A percentile compares a stretch with the other conserved stretches of the same genome.
These are phyloP conservation scores for Therioaphis trifolii DNA, from an alignment of 2,888 invertebrate species.

Conservation along the genomic window DNA sequence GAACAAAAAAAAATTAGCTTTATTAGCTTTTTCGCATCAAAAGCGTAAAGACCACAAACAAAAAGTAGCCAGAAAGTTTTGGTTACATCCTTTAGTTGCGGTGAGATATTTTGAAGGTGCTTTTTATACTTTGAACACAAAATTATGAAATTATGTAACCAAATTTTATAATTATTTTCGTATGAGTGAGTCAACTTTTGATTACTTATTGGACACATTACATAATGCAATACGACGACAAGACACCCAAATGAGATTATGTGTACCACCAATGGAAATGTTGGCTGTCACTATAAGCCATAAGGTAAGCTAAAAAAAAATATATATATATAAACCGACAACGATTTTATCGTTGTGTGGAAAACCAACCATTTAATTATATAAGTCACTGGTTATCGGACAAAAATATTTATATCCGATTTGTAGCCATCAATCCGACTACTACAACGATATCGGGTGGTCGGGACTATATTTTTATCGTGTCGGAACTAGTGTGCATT, in stretches of 20 bases:
- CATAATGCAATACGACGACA: not conserved
- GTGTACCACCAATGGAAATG: not conserved
- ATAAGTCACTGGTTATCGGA: too few relatives aligned
- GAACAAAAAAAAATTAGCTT: not conserved
- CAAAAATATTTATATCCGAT: too few relatives aligned
- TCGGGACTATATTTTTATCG: too few relatives aligned
- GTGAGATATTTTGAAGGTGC: not conserved
- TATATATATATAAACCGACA: too few relatives aligned
- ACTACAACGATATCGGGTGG: too few relatives aligned
- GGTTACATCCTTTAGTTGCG: not conserved
- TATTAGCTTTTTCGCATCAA: not conserved
- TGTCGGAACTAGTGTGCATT: too few relatives aligned
- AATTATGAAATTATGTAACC: not conserved
- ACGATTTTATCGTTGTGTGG: too few relatives aligned
- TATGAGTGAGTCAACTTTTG: not conserved
- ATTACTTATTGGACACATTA: not conserved
- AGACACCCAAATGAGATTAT: not conserved
- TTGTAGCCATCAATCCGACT: too few relatives aligned
- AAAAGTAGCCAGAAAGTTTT: not conserved
- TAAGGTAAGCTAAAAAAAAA: too few relatives aligned
- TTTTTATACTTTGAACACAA: not conserved
- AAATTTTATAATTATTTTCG: constrained; percentile 4
- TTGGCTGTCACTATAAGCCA: too few relatives aligned
- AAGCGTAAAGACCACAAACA: not conserved
- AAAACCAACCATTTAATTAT: too few relatives aligned